These are phyloP conservation scores for Orius insidiosus DNA, from an alignment of 1,140 invertebrate genomes.

Conservation along the genomic window DNA sequence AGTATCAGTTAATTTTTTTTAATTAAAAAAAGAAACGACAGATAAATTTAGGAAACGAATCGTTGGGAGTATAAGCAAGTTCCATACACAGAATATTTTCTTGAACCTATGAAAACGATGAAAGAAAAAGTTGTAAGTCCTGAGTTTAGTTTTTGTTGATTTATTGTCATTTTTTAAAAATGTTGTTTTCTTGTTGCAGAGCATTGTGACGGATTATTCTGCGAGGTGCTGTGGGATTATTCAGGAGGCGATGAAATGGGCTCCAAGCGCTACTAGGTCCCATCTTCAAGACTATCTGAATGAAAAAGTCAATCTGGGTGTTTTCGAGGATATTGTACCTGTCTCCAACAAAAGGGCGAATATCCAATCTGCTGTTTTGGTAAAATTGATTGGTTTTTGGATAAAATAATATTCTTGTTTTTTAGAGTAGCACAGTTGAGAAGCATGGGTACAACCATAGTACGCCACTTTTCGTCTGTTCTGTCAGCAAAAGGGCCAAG, in stretches of 20 bases:
- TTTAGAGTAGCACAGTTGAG: slow-evolving; percentile 50
- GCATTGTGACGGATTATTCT: slow-evolving; percentile 78
- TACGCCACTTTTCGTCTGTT: slow-evolving; percentile 69
- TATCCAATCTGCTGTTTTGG: slow-evolving; percentile 34
- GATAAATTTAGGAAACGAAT: too few relatives aligned
- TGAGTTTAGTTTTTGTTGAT: too few relatives aligned
- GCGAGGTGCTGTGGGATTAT: slow-evolving; percentile 82
- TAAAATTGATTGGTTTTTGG: slow-evolving; percentile 16
- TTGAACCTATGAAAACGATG: too few relatives aligned
- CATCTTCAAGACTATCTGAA: slow-evolving; percentile 86
- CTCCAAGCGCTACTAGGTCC: slow-evolving; percentile 81
- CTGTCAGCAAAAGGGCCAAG: slow-evolving; percentile 65
- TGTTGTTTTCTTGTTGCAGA: slow-evolving; percentile 26
- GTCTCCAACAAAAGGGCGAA: slow-evolving; percentile 39
- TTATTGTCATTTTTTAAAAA: too few relatives aligned
- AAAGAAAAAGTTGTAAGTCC: too few relatives aligned
- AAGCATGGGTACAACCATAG: slow-evolving; percentile 44
- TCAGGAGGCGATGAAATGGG: slow-evolving; percentile 96
- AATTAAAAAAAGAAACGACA: too few relatives aligned
- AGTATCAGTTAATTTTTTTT: too few relatives aligned
- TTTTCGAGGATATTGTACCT: slow-evolving; percentile 34
- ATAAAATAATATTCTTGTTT: background rate
- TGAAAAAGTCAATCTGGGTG: slow-evolving; percentile 52
- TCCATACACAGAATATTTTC: too few relatives aligned
- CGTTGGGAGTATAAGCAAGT: too few relatives aligned